Conservation (phyloP, 1,140 invertebrate species). For the Pectinophora gossypiella region DNA sequence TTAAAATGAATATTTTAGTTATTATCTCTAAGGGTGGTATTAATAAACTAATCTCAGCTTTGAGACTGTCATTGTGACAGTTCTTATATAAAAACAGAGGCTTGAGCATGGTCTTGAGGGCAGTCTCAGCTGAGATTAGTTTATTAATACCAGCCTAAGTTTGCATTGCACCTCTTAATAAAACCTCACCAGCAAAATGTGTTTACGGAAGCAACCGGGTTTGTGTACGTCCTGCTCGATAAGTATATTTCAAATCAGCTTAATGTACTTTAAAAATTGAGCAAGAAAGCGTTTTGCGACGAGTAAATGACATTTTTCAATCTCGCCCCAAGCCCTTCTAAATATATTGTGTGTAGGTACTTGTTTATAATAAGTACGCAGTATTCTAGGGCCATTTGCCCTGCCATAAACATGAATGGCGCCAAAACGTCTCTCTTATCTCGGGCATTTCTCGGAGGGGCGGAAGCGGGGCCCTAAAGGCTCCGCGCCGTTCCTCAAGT, state of each 20-base stretch:
- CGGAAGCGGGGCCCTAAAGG: slow-evolving; percentile 62
- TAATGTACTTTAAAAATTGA: slow-evolving; percentile 5
- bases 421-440: slow-evolving; percentile 72
- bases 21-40: too few species aligned
- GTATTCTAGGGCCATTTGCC: slow-evolving; percentile 68
- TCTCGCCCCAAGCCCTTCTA: slow-evolving; percentile 29
- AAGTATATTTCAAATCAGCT: slow-evolving; percentile 1
- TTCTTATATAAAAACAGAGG: too few species aligned
- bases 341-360: slow-evolving; percentile 53
- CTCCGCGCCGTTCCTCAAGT: slow-evolving; percentile 55
- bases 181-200: too few species aligned
- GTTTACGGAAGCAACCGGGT: too few species aligned
- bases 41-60: too few species aligned
- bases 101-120: too few species aligned
- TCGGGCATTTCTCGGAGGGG: slow-evolving; percentile 67
- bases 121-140: too few species aligned
- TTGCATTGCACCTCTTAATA: too few species aligned
- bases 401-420: slow-evolving; percentile 71
- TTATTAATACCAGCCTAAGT: too few species aligned
- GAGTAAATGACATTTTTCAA: slow-evolving; percentile 29
- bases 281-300: background rate
- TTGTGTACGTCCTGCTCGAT: background rate
- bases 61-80: too few species aligned
- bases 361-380: slow-evolving; percentile 70
- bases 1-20: too few species aligned